These are phyloP conservation scores for Pseudochromis fuscus DNA, from an alignment of 2,797 vertebrate species.

Conservation along the genomic window DNA sequence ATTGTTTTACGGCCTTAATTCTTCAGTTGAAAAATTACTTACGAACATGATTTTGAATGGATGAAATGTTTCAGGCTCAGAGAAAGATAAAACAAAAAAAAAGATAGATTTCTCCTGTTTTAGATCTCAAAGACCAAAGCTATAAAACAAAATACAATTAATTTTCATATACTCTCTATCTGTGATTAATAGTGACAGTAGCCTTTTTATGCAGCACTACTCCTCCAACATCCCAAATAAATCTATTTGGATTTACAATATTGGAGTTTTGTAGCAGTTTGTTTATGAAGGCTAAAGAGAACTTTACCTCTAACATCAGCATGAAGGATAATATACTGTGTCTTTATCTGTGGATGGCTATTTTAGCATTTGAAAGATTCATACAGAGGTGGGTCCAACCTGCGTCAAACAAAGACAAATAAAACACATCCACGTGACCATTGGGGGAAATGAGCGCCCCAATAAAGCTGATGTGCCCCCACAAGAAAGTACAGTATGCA, in stretches of 20 bases:
- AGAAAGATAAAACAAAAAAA: too few species aligned
- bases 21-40: neutral
- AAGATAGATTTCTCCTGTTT: neutral
- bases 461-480: slow-evolving; percentile 65
- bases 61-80: neutral
- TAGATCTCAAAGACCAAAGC: neutral
- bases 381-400: too few species aligned
- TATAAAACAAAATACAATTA: too few species aligned
- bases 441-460: slow-evolving; percentile 52
- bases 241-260: neutral
- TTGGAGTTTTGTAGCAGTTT: neutral
- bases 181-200: too few species aligned
- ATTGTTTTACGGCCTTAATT: neutral
- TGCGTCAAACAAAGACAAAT: neutral
- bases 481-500: slow-evolving; percentile 47
- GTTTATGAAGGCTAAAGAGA: neutral
- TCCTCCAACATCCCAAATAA: too few species aligned
- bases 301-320: neutral
- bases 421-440: slow-evolving; percentile 1
- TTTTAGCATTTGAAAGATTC: too few species aligned
- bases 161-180: too few species aligned
- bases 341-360: neutral
- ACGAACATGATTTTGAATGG: neutral
- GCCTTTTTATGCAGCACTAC: too few species aligned
- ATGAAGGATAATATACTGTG: neutral